A percentile compares a stretch with the other conserved stretches of the same genome.
Conservation (phyloP, 37 sponge, comb jelly and placozoan species). For the Ephydatia muelleri region DNA sequence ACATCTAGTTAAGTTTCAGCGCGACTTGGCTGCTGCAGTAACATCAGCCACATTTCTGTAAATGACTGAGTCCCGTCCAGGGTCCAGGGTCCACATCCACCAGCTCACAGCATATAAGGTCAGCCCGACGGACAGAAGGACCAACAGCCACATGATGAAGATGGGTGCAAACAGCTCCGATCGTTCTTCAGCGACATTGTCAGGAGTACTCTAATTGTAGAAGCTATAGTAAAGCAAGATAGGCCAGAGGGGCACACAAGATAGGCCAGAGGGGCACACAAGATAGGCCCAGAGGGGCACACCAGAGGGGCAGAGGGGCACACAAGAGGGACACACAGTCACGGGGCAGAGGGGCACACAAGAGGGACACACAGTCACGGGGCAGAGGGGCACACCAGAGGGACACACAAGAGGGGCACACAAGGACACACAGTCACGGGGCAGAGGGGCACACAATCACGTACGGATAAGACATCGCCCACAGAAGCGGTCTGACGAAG, state of each 20-base stretch:
- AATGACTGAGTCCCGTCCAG: slow-evolving; percentile 85
- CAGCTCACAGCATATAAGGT: slow-evolving; percentile 75
- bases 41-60: slow-evolving; percentile 70
- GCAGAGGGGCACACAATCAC: no score
- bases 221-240: not conserved
- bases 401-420: no score
- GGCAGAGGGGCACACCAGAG: no score
- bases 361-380: no score
- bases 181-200: slow-evolving; percentile 38
- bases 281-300: no score
- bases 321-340: no score
- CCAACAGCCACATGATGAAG: slow-evolving; percentile 65
- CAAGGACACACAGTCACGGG: not conserved
- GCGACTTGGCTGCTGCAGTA: slow-evolving; percentile 8
- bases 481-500: not conserved
- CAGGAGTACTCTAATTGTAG: not conserved
- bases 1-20: not conserved
- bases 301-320: no score
- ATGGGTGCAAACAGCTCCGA: slow-evolving; percentile 62
- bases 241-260: no score
- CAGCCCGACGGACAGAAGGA: slow-evolving; percentile 52
- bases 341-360: no score
- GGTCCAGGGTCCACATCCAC: slow-evolving; percentile 91
- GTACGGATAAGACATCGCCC: not conserved
- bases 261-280: no score